phyloP scores from a whole-genome alignment of 2,797 vertebrate genomes.

The Sebastes ruberrimus region DNA sequence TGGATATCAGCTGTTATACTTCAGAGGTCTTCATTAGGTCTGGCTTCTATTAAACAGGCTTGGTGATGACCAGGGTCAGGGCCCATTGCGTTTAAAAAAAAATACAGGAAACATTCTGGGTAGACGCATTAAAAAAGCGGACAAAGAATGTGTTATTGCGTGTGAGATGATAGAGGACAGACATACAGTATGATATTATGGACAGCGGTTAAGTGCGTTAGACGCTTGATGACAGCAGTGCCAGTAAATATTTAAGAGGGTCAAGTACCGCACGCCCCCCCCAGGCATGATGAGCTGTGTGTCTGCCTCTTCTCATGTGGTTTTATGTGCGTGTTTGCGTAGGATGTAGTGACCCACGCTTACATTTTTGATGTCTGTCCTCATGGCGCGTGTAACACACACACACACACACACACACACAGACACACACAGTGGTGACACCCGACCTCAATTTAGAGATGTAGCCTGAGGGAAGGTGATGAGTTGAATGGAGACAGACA shows the following conservation, averaged over 20 bases:
- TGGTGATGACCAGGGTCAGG: neutral
- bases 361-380: slow-evolving; percentile 25
- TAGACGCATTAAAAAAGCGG: neutral
- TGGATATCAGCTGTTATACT: slow-evolving; percentile 39
- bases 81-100: neutral
- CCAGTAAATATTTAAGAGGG: slow-evolving; percentile 80
- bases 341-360: slow-evolving; percentile 24
- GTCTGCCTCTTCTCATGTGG: slow-evolving; percentile 37
- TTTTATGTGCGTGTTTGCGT: slow-evolving; percentile 29
- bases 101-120: slow-evolving; percentile 4
- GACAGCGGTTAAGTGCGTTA: slow-evolving; percentile 32
- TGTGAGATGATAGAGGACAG: neutral
- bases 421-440: slow-evolving; percentile 41
- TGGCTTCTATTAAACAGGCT: slow-evolving; percentile 1
- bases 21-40: slow-evolving; percentile 44
- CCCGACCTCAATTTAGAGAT: slow-evolving; percentile 70
- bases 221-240: slow-evolving; percentile 52
- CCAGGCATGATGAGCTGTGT: slow-evolving; percentile 30
- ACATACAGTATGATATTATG: slow-evolving; percentile 18
- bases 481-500: slow-evolving; percentile 51
- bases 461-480: slow-evolving; percentile 71
- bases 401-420: slow-evolving; percentile 1
- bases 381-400: slow-evolving; percentile 14
- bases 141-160: neutral
- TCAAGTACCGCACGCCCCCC: slow-evolving; percentile 55